A percentile compares a stretch with the other conserved stretches of the same genome.
Evolutionary conservation across 1,140 invertebrate species (phyloP).

Genomic region (Zaprionus inermis): DNA sequence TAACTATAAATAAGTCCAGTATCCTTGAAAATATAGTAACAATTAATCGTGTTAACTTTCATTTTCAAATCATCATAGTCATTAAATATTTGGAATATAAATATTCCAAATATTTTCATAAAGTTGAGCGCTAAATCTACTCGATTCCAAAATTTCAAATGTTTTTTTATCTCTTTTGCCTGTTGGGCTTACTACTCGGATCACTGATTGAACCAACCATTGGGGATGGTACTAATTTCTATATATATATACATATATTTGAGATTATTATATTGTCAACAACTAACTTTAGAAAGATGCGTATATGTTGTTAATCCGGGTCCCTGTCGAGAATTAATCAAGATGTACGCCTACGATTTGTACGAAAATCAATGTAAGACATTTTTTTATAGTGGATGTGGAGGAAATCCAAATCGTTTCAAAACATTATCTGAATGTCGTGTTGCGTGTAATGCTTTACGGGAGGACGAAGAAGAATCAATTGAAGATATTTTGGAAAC

Average conservation of each 20-base stretch:
- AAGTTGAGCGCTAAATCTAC: not conserved
- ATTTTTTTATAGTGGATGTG: slow-evolving; percentile 48
- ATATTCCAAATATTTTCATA: not conserved
- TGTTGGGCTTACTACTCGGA: not conserved
- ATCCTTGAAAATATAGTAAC: slow-evolving; percentile 26
- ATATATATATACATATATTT: too few relatives aligned
- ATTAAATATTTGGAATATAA: not conserved
- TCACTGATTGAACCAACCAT: not conserved
- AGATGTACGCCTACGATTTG: slow-evolving; percentile 42
- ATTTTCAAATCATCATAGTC: not conserved
- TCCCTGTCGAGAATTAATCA: slow-evolving; percentile 22
- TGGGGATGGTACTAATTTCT: slow-evolving; percentile 10
- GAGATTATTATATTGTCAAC: not conserved
- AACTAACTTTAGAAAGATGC: slow-evolving; percentile 22
- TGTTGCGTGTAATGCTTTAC: slow-evolving; percentile 10
- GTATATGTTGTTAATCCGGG: slow-evolving; percentile 30
- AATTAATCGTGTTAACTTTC: not conserved
- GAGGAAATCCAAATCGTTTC: slow-evolving; percentile 57
- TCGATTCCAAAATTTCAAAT: not conserved
- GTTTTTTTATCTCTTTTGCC: not conserved
- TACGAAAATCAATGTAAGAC: slow-evolving; percentile 17
- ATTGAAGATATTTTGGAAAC: not conserved
- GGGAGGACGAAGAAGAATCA: not conserved
- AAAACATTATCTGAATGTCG: slow-evolving; percentile 12
- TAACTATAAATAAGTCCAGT: slow-evolving; percentile 55